Evolutionary conservation across 2,888 invertebrate species (phyloP), one percentile per base, ranked within the genome.

Genomic region (Amitus sp.): DNA sequence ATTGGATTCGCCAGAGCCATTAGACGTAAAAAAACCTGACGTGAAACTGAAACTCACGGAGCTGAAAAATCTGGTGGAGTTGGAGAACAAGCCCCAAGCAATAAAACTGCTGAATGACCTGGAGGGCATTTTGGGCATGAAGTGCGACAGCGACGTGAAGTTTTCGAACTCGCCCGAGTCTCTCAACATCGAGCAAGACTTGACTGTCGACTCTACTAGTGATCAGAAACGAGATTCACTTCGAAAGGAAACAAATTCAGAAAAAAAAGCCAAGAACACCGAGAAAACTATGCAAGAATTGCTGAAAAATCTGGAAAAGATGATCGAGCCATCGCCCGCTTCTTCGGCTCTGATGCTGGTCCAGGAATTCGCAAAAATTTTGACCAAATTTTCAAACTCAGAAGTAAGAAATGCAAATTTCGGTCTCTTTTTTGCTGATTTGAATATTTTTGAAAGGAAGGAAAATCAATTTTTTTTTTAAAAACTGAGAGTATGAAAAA

Each of bases 31-130:
- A 73, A 55, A 54, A 66, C n/a, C 53, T 55, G 7, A 73, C 76
- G 15, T 73, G 1, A 70, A n/a, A n/a, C n/a, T 71, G n/a, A 66
- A 79, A 13, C 52, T 82, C 10, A 49, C 72, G 45, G 76, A 81
- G 48, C 67, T 82, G 1, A 75, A 78, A 45, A 79, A 77, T 56
- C 49, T 81, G 27, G 68, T 80, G 10, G 70, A 73, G 61, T 68
- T 80, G 10, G 70, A 73, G 61, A 66, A 71, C 47, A 81, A 80
- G 66, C 59, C 70, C 0, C 66, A 78, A 40, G 77, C 75, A 2
- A 66, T 64, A 34, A 71, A 74, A 54, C 66, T 81, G 23, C 55
- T 82, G 23, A 65, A 73, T 48, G 75, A 77, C 67, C 69, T 82
- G 45, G 77, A 79, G 39, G 74, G 71, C 52, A 69, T 63, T 7